Evolutionary conservation across 2,797 vertebrate genomes (phyloP).

Genomic region (Girardinus metallicus): DNA sequence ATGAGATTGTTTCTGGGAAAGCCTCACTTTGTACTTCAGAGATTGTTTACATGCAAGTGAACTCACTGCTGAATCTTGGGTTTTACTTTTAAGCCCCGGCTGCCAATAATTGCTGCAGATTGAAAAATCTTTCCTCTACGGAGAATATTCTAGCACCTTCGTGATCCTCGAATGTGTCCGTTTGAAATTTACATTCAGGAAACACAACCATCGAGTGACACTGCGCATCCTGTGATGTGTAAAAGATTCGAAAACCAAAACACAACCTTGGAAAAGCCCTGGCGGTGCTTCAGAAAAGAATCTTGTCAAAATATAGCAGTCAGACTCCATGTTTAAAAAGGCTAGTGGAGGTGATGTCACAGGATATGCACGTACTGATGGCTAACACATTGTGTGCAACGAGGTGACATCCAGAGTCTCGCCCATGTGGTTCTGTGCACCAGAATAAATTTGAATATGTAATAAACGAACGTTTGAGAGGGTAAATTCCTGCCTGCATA

Average conservation of each 20-base stretch:
- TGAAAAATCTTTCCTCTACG: background rate
- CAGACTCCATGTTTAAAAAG: constrained; percentile 59
- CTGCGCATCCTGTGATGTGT: constrained; percentile 63
- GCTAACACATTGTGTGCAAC: constrained; percentile 70
- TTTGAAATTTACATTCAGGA: constrained; percentile 31
- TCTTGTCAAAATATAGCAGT: constrained; percentile 70
- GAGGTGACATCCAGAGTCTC: constrained; percentile 58
- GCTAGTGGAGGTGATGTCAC: constrained; percentile 74
- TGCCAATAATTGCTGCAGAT: background rate
- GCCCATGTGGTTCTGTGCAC: constrained; percentile 31
- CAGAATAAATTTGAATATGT: constrained; percentile 52
- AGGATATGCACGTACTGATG: constrained; percentile 70
- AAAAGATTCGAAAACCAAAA: constrained; percentile 72
- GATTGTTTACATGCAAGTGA: constrained; percentile 46
- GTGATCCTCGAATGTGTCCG: background rate
- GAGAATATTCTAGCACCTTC: constrained; percentile 2
- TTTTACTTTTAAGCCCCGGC: constrained; percentile 26
- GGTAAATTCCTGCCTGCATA: constrained; percentile 11
- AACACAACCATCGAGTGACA: constrained; percentile 35
- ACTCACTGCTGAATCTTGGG: constrained; percentile 10
- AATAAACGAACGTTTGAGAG: constrained; percentile 31
- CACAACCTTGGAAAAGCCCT: constrained; percentile 53
- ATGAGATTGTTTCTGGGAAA: constrained; percentile 55
- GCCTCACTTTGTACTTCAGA: constrained; percentile 37
- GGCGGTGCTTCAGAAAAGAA: constrained; percentile 64